A percentile compares a stretch with the other conserved stretches of the same genome.
These are phyloP conservation scores for Phylloscopus collybita DNA, from an alignment of 2,797 vertebrate species.

Conservation along the genomic window DNA sequence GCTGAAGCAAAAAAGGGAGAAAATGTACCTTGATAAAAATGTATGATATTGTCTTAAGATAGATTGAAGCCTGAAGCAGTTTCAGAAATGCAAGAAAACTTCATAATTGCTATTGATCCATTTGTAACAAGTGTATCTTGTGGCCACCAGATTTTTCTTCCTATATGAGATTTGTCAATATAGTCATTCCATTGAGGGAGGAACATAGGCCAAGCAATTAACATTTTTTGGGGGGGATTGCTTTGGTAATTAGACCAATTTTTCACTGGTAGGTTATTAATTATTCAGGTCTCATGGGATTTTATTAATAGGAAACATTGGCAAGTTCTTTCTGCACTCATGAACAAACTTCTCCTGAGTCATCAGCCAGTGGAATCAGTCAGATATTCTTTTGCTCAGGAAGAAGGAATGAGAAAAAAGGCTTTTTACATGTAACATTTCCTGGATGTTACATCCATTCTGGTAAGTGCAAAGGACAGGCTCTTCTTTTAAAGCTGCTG, in stretches of 20 bases:
- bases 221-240: slow-evolving; percentile 25
- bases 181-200: slow-evolving; percentile 36
- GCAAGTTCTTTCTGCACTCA: not conserved
- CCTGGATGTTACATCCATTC: not conserved
- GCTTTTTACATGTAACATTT: not conserved
- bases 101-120: slow-evolving; percentile 59
- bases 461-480: not conserved
- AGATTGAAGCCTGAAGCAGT: slow-evolving; percentile 16
- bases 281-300: slow-evolving; percentile 51
- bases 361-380: not conserved
- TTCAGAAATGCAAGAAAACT: slow-evolving; percentile 42
- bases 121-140: slow-evolving; percentile 49
- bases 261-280: slow-evolving; percentile 61
- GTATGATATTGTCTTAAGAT: not conserved
- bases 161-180: slow-evolving; percentile 55
- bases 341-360: slow-evolving; percentile 16
- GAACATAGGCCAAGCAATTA: slow-evolving; percentile 63
- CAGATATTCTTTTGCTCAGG: not conserved
- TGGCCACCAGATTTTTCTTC: slow-evolving; percentile 30
- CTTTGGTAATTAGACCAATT: slow-evolving; percentile 58
- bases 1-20: not conserved
- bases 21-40: not conserved
- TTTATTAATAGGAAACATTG: slow-evolving; percentile 26
- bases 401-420: not conserved
- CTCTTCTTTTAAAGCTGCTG: not conserved